Conservation (phyloP, 2,888 invertebrate species). For the Poecilobothrus nobilitatus region DNA sequence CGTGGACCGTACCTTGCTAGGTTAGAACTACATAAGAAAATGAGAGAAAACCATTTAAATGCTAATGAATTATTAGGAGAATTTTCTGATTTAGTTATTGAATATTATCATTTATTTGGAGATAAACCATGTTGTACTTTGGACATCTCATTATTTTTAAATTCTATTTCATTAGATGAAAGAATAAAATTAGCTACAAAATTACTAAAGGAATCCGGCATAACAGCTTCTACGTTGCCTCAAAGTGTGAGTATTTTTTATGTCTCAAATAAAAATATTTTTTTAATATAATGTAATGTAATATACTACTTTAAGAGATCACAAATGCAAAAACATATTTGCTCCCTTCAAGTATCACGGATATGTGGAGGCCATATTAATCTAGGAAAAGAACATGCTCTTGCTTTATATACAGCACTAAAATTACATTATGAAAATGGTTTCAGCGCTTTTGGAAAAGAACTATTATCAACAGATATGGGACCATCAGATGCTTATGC, state of each 20-base stretch:
- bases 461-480: conserved; percentile 59
- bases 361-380: conserved; percentile 60
- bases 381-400: conserved; percentile 47
- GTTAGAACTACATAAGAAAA: conserved; percentile 62
- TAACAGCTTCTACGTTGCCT: conserved; percentile 55
- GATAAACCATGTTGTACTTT: conserved; percentile 78
- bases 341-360: conserved; percentile 65
- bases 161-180: conserved; percentile 50
- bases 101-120: conserved; percentile 73
- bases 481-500: conserved; percentile 73
- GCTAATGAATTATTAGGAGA: conserved; percentile 53
- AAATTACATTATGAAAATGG: conserved; percentile 59
- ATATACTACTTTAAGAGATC: conserved; percentile 46
- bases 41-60: conserved; percentile 49
- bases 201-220: conserved; percentile 55
- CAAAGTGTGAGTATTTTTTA: conserved; percentile 48
- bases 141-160: conserved; percentile 69
- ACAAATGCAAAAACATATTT: conserved; percentile 75
- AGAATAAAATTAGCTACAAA: conserved; percentile 52
- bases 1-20: conserved; percentile 79
- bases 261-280: neutral
- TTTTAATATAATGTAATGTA: neutral
- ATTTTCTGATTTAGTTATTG: conserved; percentile 59
- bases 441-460: conserved; percentile 47
- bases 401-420: conserved; percentile 54